phyloP scores from a whole-genome alignment of 2,113 vertebrate genomes.

The Mobula hypostoma region DNA sequence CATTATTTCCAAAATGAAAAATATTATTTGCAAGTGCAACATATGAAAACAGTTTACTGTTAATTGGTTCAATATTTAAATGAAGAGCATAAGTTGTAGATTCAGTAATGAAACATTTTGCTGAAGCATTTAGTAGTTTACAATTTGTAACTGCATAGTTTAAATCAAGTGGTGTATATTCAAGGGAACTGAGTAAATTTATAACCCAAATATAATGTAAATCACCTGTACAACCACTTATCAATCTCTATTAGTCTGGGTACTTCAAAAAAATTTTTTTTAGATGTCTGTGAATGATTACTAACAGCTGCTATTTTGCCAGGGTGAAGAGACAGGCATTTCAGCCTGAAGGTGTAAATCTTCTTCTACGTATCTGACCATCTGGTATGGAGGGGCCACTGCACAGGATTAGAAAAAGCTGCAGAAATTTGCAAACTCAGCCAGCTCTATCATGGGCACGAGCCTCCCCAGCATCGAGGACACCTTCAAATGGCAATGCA shows the following conservation, averaged over 20 bases:
- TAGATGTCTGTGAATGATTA: background rate
- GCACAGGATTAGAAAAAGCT: no score
- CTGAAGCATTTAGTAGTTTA: background rate
- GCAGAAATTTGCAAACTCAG: no score
- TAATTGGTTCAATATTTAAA: background rate
- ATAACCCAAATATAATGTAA: background rate
- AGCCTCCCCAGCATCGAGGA: no score
- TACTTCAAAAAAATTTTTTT: background rate
- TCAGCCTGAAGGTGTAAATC: background rate
- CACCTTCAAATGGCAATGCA: no score
- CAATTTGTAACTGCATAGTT: background rate
- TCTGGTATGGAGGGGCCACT: no score
- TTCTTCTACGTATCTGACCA: background rate
- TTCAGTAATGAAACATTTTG: background rate
- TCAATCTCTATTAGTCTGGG: background rate
- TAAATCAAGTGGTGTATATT: background rate
- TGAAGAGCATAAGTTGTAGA: background rate
- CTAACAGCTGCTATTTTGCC: background rate
- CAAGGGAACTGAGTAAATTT: background rate
- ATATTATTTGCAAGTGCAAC: background rate
- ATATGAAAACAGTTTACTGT: background rate
- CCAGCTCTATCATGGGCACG: no score
- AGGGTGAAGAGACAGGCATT: background rate
- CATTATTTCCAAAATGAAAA: background rate
- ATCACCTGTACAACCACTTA: background rate